Conservation (phyloP, 1,140 invertebrate species). For the Micrasema minimum region DNA sequence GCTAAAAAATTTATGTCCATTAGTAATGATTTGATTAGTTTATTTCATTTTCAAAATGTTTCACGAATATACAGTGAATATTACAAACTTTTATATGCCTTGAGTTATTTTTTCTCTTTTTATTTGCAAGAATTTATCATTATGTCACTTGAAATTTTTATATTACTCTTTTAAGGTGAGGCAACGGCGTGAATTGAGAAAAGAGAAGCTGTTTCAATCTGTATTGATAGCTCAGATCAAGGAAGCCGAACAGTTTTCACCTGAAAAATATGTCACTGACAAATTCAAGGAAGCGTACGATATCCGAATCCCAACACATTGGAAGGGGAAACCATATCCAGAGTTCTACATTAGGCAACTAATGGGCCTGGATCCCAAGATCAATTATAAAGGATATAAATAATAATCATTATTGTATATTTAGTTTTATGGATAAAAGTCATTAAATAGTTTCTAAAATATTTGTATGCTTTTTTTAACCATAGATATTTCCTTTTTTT, state of each 20-base stretch:
- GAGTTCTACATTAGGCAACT: slow-evolving; percentile 71
- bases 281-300: slow-evolving; percentile 73
- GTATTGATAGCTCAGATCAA: slow-evolving; percentile 75
- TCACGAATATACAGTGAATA: too few relatives aligned
- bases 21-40: too few relatives aligned
- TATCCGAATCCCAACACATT: slow-evolving; percentile 70
- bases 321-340: slow-evolving; percentile 74
- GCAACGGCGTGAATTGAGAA: slow-evolving; percentile 74
- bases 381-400: slow-evolving; percentile 59
- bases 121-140: too few relatives aligned
- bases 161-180: slow-evolving; percentile 69
- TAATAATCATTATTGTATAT: neutral
- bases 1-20: too few relatives aligned
- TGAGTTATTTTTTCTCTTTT: too few relatives aligned
- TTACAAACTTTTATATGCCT: too few relatives aligned
- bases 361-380: slow-evolving; percentile 63
- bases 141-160: too few relatives aligned
- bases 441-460: neutral
- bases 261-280: slow-evolving; percentile 75
- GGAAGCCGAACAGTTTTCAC: slow-evolving; percentile 79
- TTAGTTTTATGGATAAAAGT: neutral
- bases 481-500: too few relatives aligned
- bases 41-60: too few relatives aligned
- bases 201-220: slow-evolving; percentile 82
- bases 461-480: too few relatives aligned